Evolutionary conservation across 2,113 vertebrate genomes (phyloP).

Genomic region (Eulacestoma nigropectus): DNA sequence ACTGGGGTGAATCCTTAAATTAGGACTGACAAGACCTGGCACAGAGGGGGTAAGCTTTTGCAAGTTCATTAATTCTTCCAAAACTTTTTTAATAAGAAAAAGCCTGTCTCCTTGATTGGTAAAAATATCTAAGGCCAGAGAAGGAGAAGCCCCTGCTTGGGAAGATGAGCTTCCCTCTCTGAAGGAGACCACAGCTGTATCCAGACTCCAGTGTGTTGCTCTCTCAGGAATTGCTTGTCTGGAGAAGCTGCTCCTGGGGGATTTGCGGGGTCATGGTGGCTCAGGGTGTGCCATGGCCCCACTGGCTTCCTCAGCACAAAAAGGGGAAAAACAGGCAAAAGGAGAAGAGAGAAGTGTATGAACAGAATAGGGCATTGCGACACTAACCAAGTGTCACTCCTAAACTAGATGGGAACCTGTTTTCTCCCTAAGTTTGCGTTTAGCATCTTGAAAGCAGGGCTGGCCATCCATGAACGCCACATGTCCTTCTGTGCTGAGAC

Average conservation of each 20-base stretch:
- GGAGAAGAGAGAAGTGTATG: not conserved
- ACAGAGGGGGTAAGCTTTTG: not conserved
- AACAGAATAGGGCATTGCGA: rapidly evolving
- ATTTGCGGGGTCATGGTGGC: rapidly evolving
- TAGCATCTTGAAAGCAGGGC: not conserved
- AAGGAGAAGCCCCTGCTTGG: not conserved
- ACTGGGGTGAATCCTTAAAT: not conserved
- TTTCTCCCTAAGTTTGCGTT: rapidly evolving
- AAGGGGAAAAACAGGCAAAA: not conserved
- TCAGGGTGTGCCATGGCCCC: not conserved
- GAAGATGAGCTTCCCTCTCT: rapidly evolving
- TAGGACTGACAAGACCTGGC: not conserved
- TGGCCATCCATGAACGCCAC: not conserved
- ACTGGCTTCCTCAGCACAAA: rapidly evolving
- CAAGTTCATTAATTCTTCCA: not conserved
- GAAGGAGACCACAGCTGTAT: not conserved
- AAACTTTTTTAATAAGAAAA: not conserved
- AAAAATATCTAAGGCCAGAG: not conserved
- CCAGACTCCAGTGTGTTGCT: rapidly evolving
- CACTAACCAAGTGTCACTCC: rapidly evolving
- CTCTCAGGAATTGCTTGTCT: not conserved
- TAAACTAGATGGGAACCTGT: rapidly evolving
- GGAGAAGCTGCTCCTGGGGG: not conserved
- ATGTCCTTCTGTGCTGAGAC: rapidly evolving
- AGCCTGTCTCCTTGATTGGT: not conserved